A percentile compares a stretch with the other conserved stretches of the same genome.
Conservation (phyloP, 1,140 invertebrate genomes). For the Bursaphelenchus mucronatus region DNA sequence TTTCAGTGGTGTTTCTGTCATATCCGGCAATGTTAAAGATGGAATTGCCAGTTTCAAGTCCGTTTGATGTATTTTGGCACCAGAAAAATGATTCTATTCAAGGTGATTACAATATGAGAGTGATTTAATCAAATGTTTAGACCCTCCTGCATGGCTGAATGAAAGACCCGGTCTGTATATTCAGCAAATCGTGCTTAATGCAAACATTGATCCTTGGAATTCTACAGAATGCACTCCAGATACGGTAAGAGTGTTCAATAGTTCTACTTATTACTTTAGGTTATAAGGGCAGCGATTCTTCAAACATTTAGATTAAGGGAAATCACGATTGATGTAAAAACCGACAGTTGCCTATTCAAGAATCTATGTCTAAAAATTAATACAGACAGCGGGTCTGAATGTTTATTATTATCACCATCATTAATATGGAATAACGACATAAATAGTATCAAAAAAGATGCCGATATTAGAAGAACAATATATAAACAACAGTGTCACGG, state of each 20-base stretch:
- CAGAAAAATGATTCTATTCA: background rate
- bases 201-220: constrained; percentile 49
- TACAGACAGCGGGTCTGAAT: constrained; percentile 19
- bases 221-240: constrained; percentile 20
- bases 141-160: constrained; percentile 44
- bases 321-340: background rate
- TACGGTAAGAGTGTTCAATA: constrained; percentile 37
- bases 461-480: constrained; percentile 37
- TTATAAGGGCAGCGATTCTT: constrained; percentile 11
- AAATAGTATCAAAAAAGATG: constrained; percentile 31
- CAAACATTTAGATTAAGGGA: constrained; percentile 1
- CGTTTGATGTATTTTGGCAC: constrained; percentile 40
- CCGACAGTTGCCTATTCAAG: constrained; percentile 12
- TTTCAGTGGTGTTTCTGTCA: constrained; percentile 47
- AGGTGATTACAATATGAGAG: constrained; percentile 4
- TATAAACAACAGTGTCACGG: constrained; percentile 39
- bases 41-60: constrained; percentile 39
- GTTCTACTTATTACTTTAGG: constrained; percentile 31
- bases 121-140: constrained; percentile 25
- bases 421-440: constrained; percentile 41
- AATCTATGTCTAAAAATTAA: background rate
- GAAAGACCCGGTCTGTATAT: constrained; percentile 35
- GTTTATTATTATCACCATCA: constrained; percentile 43
- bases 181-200: constrained; percentile 47
- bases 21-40: constrained; percentile 48